Base-by-base conservation (phyloP, 2,888 invertebrate genomes). In the Scrobipalpa costella region DNA sequence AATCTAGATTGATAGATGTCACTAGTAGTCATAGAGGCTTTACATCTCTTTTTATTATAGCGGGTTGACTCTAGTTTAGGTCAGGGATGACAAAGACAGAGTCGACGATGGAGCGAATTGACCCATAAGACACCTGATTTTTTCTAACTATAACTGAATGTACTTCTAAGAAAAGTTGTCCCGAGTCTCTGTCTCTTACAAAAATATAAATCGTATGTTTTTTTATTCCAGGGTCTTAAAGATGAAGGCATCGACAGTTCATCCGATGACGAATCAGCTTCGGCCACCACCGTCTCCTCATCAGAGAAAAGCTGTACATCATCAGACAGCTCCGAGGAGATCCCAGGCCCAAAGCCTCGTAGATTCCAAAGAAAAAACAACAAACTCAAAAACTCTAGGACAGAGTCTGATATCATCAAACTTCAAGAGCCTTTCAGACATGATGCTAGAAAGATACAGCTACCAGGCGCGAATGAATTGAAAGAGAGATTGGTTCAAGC, bases 161-260 rank as follows among this genome's bases (percentile, higher is more conserved):
- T n/a, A n/a, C n/a, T n/a, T n/a, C n/a, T n/a, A n/a, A n/a, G n/a
- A n/a, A n/a, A n/a, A n/a, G n/a, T n/a, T n/a, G n/a, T n/a, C n/a
- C n/a, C n/a, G n/a, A n/a, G n/a, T n/a, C n/a, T n/a, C n/a, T n/a
- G n/a, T n/a, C n/a, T n/a, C n/a, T n/a, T n/a, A n/a, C n/a, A n/a
- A n/a, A n/a, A n/a, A n/a, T n/a, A n/a, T 40, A 11, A 1, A 40
- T 13, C 40, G 0, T 15, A 17, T 7, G 6, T 15, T 55, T 13
- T 59, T 62, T 13, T 2, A 2, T 80, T 81, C 3, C 79, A 92
- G 92, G 92, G 92, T 68, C 80, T 92, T 2, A 92, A 92, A 77
- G 92, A 92, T 71, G 92, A 92, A 77, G 92, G 92, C 65, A 92
- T 92, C 68, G 92, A 92, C 76, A 92, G 92, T 67, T 92, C 92